Percentiles rank a stretch among this genome's conserved stretches.
phyloP scores from a whole-genome alignment of 1,140 invertebrate genomes.

The Lepidurus apus region DNA sequence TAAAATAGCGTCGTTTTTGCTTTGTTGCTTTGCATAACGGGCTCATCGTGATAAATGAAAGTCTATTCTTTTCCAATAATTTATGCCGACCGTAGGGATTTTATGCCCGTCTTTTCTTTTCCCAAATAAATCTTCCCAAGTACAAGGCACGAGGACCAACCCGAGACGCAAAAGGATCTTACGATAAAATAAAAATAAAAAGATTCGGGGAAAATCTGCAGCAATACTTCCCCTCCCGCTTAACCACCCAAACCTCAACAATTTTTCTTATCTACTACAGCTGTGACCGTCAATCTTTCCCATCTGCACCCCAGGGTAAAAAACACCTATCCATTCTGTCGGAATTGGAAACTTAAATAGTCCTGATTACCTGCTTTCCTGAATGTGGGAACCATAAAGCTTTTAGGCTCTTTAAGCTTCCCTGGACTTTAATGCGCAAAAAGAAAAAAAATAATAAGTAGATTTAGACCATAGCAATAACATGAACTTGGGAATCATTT shows the following conservation, averaged over 20 bases:
- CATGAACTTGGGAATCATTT: no score
- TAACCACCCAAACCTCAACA: not conserved
- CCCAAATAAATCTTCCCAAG: not conserved
- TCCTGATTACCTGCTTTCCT: no score
- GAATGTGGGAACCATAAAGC: no score
- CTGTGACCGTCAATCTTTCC: conserved; percentile 7
- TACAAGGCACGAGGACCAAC: not conserved
- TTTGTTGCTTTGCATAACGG: conserved; percentile 11
- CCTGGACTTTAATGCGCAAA: no score
- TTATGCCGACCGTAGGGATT: not conserved
- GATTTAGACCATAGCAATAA: no score
- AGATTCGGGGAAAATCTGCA: not conserved
- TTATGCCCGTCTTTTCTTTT: not conserved
- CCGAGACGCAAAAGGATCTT: not conserved
- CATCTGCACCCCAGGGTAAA: not conserved
- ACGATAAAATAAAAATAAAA: not conserved
- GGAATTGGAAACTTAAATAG: no score
- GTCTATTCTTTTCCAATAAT: not conserved
- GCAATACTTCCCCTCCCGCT: not conserved
- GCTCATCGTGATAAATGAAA: conserved; percentile 6
- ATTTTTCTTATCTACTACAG: conserved; percentile 11
- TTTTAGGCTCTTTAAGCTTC: no score
- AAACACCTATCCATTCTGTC: not conserved
- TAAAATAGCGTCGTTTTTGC: not conserved
- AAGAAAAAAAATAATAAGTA: no score